Conservation (phyloP, 2,113 vertebrate species). For the Varanus komodoensis region DNA sequence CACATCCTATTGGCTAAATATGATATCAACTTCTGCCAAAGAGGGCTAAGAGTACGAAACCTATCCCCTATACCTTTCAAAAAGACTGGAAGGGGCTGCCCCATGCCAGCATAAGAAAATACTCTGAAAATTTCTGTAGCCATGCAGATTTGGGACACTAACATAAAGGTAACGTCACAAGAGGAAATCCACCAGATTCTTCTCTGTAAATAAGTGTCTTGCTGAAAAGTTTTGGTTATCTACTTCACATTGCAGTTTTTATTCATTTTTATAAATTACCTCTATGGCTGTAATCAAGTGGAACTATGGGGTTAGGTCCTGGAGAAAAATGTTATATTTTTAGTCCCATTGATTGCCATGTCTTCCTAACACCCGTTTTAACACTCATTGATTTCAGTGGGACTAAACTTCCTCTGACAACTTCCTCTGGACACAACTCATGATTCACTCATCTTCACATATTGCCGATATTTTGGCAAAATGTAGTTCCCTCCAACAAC, state of each 20-base stretch:
- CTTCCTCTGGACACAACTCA: neutral
- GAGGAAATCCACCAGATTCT: constrained; percentile 37
- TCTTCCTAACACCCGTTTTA: neutral
- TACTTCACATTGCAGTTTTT: neutral
- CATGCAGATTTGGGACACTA: constrained; percentile 25
- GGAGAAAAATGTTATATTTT: neutral
- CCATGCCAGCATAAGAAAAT: constrained; percentile 35
- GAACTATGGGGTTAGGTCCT: neutral
- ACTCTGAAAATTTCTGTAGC: constrained; percentile 15
- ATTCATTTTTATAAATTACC: neutral
- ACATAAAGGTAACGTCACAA: constrained; percentile 38
- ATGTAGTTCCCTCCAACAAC: neutral
- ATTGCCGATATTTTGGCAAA: neutral
- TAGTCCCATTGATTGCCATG: neutral
- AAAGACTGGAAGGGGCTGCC: constrained; percentile 32
- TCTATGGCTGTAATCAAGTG: neutral
- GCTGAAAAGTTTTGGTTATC: constrained; percentile 32
- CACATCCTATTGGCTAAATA: constrained; percentile 73
- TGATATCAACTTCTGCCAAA: constrained; percentile 77
- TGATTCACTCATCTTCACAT: neutral
- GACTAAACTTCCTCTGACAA: neutral
- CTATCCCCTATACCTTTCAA: constrained; percentile 51
- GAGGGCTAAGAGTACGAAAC: constrained; percentile 68
- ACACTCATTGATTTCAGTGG: neutral
- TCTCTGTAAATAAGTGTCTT: constrained; percentile 27